phyloP scores from a whole-genome alignment of 2,888 invertebrate genomes.

The Coelinius sp. region DNA sequence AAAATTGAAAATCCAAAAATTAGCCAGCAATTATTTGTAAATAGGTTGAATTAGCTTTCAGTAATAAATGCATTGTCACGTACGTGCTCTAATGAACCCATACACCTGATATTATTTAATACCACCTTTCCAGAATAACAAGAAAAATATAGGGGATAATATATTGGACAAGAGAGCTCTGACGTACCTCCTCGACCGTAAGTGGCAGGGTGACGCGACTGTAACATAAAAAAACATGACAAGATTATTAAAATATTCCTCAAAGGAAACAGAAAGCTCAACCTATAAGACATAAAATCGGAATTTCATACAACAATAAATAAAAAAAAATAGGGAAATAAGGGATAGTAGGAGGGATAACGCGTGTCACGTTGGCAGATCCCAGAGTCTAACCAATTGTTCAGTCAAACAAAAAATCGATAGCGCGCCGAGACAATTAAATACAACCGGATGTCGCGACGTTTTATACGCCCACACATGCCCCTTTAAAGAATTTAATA shows the following conservation, averaged over 20 bases:
- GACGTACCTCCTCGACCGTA: slow-evolving; percentile 95
- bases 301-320: background rate
- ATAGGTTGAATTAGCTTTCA: background rate
- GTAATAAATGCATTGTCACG: slow-evolving; percentile 16
- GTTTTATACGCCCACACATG: slow-evolving; percentile 6
- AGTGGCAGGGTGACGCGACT: slow-evolving; percentile 97
- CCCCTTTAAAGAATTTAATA: background rate
- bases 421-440: slow-evolving; percentile 34
- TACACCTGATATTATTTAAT: slow-evolving; percentile 34
- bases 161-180: slow-evolving; percentile 8
- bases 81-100: background rate
- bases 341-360: background rate
- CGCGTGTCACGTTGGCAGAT: slow-evolving; percentile 45
- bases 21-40: slow-evolving; percentile 12
- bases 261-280: background rate
- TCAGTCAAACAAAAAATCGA: slow-evolving; percentile 41
- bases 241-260: slow-evolving; percentile 5
- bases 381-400: slow-evolving; percentile 38
- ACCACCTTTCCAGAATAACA: slow-evolving; percentile 41
- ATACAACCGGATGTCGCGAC: slow-evolving; percentile 19
- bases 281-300: too few species aligned
- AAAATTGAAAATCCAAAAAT: background rate
- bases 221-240: slow-evolving; percentile 73
- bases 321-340: background rate
- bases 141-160: background rate